These are phyloP conservation scores for Tipula unca DNA, from an alignment of 2,888 invertebrate species.

Conservation along the genomic window DNA sequence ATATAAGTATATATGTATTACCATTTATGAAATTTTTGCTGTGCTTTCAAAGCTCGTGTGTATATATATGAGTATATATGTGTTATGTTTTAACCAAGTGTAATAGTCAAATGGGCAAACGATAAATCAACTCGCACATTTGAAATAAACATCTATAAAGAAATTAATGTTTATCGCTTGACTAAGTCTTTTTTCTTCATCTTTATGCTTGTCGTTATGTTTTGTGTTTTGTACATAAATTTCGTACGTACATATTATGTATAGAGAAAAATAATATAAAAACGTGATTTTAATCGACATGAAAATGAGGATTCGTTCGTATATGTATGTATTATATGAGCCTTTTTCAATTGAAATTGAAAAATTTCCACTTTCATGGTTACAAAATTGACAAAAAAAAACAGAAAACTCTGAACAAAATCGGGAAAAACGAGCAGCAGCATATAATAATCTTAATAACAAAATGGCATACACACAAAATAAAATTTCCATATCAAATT, in stretches of 20 bases:
- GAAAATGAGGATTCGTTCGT: background rate
- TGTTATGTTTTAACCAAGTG: background rate
- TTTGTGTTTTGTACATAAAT: background rate
- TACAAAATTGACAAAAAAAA: background rate
- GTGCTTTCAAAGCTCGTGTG: background rate
- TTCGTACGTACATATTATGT: background rate
- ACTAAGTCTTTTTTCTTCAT: background rate
- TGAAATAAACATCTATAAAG: background rate
- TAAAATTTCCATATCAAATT: background rate
- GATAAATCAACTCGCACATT: background rate
- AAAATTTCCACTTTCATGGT: slow-evolving; percentile 14
- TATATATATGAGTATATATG: background rate
- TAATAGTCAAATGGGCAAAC: slow-evolving; percentile 14
- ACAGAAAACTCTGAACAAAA: background rate
- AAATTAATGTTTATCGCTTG: slow-evolving; percentile 3
- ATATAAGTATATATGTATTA: background rate
- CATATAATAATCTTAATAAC: background rate
- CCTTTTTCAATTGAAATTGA: background rate
- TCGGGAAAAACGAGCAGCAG: background rate
- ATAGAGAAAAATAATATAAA: background rate
- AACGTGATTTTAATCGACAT: background rate
- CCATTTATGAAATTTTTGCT: background rate
- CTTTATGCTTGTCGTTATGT: background rate
- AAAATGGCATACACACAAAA: background rate
- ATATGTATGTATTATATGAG: background rate